A percentile compares a stretch with the other conserved stretches of the same genome.
phyloP scores from a whole-genome alignment of 2,888 invertebrate species.

The Drosophila testacea region DNA sequence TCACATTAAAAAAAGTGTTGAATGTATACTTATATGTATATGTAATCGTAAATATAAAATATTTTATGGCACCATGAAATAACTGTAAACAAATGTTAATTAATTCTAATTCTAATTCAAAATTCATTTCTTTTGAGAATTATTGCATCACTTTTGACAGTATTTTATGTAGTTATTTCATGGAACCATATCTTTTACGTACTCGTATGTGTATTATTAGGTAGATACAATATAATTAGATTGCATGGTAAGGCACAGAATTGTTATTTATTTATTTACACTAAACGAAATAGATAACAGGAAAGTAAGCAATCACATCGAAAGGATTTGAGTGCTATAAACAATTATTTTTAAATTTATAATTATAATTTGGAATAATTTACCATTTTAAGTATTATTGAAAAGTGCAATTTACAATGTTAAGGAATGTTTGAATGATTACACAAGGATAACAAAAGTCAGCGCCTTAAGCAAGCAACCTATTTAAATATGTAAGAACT shows the following conservation, averaged over 20 bases:
- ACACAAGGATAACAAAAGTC: constrained; percentile 26
- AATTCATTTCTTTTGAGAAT: not conserved
- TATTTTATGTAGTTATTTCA: constrained; percentile 17
- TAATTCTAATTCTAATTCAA: not conserved
- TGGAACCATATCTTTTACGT: constrained; percentile 13
- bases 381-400: not conserved
- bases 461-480: constrained; percentile 39
- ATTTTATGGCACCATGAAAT: constrained; percentile 24
- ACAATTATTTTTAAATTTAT: constrained; percentile 2
- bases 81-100: not conserved
- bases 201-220: constrained; percentile 37
- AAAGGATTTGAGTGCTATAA: not conserved
- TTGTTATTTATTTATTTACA: not conserved
- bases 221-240: constrained; percentile 43
- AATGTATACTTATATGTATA: constrained; percentile 4
- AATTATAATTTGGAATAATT: not conserved
- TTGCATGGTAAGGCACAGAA: constrained; percentile 16
- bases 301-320: not conserved
- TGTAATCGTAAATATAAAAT: constrained; percentile 12
- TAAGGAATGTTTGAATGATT: constrained; percentile 29
- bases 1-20: constrained; percentile 38
- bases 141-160: not conserved
- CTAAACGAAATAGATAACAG: not conserved
- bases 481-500: constrained; percentile 14
- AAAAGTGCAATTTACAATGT: not conserved